Evolutionary conservation across 2,888 invertebrate species (phyloP).

Genomic region (Eristalis intricaria): DNA sequence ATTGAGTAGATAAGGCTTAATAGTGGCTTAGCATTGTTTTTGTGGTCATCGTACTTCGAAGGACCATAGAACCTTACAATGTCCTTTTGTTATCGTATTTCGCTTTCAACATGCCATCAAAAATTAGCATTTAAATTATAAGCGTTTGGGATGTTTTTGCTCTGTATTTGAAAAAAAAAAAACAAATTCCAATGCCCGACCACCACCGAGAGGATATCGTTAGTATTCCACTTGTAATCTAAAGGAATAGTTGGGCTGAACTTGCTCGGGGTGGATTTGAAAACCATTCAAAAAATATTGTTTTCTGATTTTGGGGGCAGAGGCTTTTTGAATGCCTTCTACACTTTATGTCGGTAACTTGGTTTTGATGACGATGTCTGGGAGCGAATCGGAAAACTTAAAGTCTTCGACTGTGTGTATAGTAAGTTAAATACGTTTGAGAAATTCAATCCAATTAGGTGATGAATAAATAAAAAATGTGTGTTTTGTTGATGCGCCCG

Average conservation of each 20-base stretch:
- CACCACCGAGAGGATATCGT: constrained; percentile 2
- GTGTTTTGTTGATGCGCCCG: no score
- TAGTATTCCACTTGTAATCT: constrained; percentile 15
- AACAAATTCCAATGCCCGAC: not conserved
- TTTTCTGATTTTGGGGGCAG: constrained; percentile 16
- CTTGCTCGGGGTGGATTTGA: constrained; percentile 6
- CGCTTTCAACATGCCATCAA: not conserved
- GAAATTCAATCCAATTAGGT: no score
- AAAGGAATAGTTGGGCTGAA: not conserved
- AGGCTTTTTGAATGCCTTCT: not conserved
- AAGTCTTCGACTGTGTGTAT: no score
- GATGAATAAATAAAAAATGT: no score
- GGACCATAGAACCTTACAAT: not conserved
- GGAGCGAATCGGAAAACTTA: not conserved
- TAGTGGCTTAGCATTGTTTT: constrained; percentile 10
- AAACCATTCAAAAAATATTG: constrained; percentile 37
- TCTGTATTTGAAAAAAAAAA: not conserved
- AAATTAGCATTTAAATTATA: constrained; percentile 54
- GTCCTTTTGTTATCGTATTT: constrained; percentile 1
- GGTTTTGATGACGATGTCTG: not conserved
- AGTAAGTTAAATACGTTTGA: no score
- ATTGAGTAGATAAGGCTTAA: constrained; percentile 20
- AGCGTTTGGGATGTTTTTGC: constrained; percentile 6
- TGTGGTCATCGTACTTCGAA: constrained; percentile 11
- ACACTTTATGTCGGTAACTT: not conserved